Evolutionary conservation across 2,888 invertebrate species (phyloP), one percentile per base, ranked within the genome.

Genomic region (Lacanobia wlatinum): DNA sequence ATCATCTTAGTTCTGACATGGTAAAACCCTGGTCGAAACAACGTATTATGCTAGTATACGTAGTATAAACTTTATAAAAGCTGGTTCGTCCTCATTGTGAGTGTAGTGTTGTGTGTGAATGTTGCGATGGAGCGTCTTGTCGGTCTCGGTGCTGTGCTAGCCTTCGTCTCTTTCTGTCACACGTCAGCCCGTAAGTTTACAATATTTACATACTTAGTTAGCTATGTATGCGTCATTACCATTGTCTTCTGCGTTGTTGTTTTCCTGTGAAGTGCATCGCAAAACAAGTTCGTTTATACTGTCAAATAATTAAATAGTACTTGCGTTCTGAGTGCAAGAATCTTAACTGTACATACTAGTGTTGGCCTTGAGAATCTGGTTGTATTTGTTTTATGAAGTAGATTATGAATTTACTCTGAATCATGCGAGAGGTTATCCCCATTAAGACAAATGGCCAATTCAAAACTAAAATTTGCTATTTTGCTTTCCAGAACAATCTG

Each of bases 51-150:
- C 38, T 53, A n/a, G 18, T 53, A 28, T 14, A 64, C 8, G 9
- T 68, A 64, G 28, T 46, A 70, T 34, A 2, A 34, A 48, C n/a
- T 55, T 48, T 72, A 72, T 72, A 62, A 62, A 62, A 70, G 72
- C 70, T 62, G 46, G 21, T 48, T 48, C 10, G 48, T 18, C 5
- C 12, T 34, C 43, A 34, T 8, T 28, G 16, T 21, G 18, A 21
- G 55, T 8, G 23, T 62, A 72, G 70, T 70, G 46, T 72, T 12
- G 46, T 48, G n/a, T 38, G 46, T 28, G 53, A 59, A 53, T 69
- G 43, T 43, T 53, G 34, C 43, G 23, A 72, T 72, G 72, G 28
- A 18, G 14, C 46, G 38, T 48, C 62, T 62, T 28, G 28, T 18
- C 16, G 10, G 6, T 40, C 28, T 72, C 46, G 23, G 38, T 16